Evolutionary conservation across 1,140 invertebrate species (phyloP).

Genomic region (Meloidogyne floridensis): DNA sequence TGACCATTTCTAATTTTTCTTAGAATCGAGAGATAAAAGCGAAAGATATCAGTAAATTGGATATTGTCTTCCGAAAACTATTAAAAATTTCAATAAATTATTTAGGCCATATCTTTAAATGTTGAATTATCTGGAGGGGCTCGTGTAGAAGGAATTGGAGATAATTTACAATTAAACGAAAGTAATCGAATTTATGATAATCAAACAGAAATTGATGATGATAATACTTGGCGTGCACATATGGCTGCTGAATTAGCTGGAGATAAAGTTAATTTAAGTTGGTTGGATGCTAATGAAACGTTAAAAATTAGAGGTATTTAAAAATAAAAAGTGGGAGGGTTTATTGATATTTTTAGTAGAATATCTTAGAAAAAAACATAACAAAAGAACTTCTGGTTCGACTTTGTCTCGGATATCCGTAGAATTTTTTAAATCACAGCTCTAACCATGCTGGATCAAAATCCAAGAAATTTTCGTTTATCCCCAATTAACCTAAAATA

Average conservation of each 20-base stretch:
- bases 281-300: slow-evolving; percentile 4
- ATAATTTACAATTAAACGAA: slow-evolving; percentile 29
- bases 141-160: slow-evolving; percentile 17
- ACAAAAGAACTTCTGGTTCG: no score
- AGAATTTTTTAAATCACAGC: neutral
- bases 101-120: slow-evolving; percentile 6
- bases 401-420: neutral
- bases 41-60: no score
- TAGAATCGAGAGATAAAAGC: no score
- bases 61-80: no score
- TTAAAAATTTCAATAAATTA: neutral
- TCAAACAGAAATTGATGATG: neutral
- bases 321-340: neutral
- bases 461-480: no score
- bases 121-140: slow-evolving; percentile 19
- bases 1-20: no score
- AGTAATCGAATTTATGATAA: neutral
- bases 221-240: neutral
- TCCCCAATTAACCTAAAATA: no score
- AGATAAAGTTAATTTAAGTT: slow-evolving; percentile 16
- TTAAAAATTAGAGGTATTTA: neutral
- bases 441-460: no score
- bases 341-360: no score
- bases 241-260: slow-evolving; percentile 22
- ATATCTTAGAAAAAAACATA: no score